Percentiles rank a stretch among this genome's conserved stretches.
Conservation (phyloP, 2,888 invertebrate genomes). For the Stenolophus ochropezus region DNA sequence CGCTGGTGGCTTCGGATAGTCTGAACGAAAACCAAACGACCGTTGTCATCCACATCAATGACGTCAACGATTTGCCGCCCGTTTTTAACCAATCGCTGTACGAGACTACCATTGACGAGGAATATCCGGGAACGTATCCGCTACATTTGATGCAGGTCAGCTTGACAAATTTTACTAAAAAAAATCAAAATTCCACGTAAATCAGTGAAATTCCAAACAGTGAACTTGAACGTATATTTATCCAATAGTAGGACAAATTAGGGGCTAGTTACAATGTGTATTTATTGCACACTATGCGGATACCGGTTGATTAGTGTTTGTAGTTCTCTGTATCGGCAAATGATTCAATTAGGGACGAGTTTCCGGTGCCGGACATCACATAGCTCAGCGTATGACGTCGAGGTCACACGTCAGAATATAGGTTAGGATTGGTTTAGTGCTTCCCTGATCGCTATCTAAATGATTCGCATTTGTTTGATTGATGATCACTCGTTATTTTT, state of each 20-base stretch:
- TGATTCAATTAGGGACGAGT: conserved; percentile 33
- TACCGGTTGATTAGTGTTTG: background rate
- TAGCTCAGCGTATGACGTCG: conserved; percentile 8
- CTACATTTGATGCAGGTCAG: conserved; percentile 83
- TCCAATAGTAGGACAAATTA: background rate
- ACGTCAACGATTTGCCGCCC: conserved; percentile 94
- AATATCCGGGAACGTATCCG: conserved; percentile 83
- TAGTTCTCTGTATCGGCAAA: conserved; percentile 3
- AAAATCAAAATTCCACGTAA: background rate
- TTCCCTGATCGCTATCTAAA: conserved; percentile 48
- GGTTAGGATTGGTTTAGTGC: conserved; percentile 36
- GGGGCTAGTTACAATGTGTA: background rate
- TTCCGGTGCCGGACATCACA: conserved; percentile 1
- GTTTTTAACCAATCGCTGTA: conserved; percentile 84
- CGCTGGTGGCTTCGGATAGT: conserved; percentile 92
- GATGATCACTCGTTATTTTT: conserved; percentile 46
- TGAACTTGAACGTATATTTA: background rate
- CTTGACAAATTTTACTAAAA: conserved; percentile 32
- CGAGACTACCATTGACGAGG: conserved; percentile 84
- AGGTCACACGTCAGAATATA: conserved; percentile 36
- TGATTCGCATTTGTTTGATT: conserved; percentile 53
- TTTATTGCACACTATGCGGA: background rate
- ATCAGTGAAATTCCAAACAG: background rate
- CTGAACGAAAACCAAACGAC: conserved; percentile 91
- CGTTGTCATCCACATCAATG: conserved; percentile 87